Evolutionary conservation across 2,797 vertebrate genomes (phyloP), one percentile per base, ranked within the genome.

Genomic region (Chaunax sp.): DNA sequence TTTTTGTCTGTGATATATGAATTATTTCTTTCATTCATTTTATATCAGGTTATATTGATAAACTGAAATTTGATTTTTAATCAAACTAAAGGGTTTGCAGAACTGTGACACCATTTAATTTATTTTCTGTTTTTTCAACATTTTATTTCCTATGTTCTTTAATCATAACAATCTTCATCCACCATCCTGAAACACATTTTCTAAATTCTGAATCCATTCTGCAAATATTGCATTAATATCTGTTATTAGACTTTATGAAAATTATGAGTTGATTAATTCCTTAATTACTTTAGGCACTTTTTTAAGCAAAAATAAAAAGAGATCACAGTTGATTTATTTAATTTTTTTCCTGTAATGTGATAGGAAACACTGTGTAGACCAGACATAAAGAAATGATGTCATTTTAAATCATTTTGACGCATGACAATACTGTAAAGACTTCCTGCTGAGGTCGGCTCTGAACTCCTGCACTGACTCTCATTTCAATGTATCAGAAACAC

Each of bases 381-480:
- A 8, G 43, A 53, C n/a, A 14, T 26, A 10, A 53, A 25, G 1
- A 22, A 26, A 35, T 46, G 1, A 37, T 14, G 18, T 37, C 1
- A 3, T 16, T 37, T 64, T 14, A 33, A 38, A 20, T 63, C 6
- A 19, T 52, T 41, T 41, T 65, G 25, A 54, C 51, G 22, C 40
- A 18, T 2, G 11, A 30, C 2, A 19, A 11, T 14, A 40, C 16
- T 23, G 30, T 25, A 26, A 15, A 35, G 33, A 10, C 8, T 16
- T 60, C 25, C 47, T 4, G 13, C 13, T 6, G 62, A 50, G 46
- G 26, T 33, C 1, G 5, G 66, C 78, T 87, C 87, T 87, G 77
- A 87, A 82, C 87, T 89, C 86, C 84, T 90, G 79, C 85, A 84
- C 75, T 52, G 58, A 64, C 62, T 49, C 58, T 71, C 73, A 54